Percentiles rank a stretch among this genome's conserved stretches.
Conservation (phyloP, 2,797 vertebrate genomes). For the Babyrousa celebensis region DNA sequence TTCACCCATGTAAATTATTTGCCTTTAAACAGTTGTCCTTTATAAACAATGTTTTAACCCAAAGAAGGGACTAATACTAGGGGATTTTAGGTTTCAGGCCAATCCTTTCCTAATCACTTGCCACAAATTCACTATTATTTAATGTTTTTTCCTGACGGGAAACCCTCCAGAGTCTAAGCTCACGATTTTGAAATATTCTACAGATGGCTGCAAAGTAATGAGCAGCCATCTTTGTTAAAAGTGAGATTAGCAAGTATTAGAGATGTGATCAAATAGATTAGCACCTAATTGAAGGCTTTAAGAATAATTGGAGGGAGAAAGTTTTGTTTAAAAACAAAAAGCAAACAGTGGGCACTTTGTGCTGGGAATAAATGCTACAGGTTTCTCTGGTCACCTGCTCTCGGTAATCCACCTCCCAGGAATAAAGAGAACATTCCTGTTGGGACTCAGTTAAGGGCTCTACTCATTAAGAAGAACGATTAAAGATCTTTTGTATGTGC, state of each 20-base stretch:
- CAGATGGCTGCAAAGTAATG: conserved; percentile 21
- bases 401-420: conserved; percentile 55
- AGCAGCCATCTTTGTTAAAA: conserved; percentile 66
- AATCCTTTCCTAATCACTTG: conserved; percentile 30
- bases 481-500: conserved; percentile 54
- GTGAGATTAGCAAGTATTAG: conserved; percentile 72
- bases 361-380: conserved; percentile 23
- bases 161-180: conserved; percentile 49
- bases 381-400: background rate
- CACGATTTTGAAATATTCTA: conserved; percentile 21
- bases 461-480: conserved; percentile 61
- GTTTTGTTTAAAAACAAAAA: background rate
- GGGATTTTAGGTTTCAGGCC: background rate
- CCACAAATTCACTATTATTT: conserved; percentile 24
- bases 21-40: background rate
- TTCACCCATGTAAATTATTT: background rate
- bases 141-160: background rate
- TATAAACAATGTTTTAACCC: conserved; percentile 13
- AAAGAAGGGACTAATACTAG: background rate
- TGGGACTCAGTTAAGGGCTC: conserved; percentile 64
- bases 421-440: conserved; percentile 47
- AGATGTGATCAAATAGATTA: conserved; percentile 75
- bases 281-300: conserved; percentile 77
- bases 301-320: conserved; percentile 60
- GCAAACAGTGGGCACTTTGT: conserved; percentile 60